Evolutionary conservation across 2,888 invertebrate genomes (phyloP), one percentile per base, ranked within the genome.

Genomic region (Drosophila anomalata): DNA sequence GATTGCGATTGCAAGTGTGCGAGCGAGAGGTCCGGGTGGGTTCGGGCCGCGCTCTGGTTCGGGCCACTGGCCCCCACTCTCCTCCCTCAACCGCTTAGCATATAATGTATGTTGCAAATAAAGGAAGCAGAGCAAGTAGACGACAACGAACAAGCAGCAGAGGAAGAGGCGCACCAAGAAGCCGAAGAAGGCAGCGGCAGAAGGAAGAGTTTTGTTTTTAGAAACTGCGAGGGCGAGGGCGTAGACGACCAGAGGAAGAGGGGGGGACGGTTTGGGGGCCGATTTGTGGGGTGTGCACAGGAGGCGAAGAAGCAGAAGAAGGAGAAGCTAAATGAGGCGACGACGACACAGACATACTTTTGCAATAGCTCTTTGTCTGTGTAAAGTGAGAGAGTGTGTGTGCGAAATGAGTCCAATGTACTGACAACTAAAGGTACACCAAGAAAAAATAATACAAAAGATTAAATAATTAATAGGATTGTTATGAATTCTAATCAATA

Each of bases 301-400:
- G 48, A 44, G 44, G 20, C 20, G 42, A 17, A 14, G 41, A 41
- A 17, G 41, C 14, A 17, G 14, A 22, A 48, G 67, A 68, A 66
- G 85, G 50, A 75, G 80, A 77, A 77, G 86, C 87, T 87, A 87
- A 84, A 84, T 84, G 84, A 84, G 87, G 87, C 81, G 76, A 76
- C 73, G 74, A 52, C 69, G 87, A 88, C 88, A 86, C 85, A 86
- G 87, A 86, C 85, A 88, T 79, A 87, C 88, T 79, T 84, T 84
- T 58, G 68, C 50, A 67, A 48, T 59, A 70, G 62, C 56, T 39
- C 65, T 87, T 63, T 78, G 84, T 63, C 87, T 71, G 52, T 55
- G 52, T 14, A 22, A 9, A 47, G n/a, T 41, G 22, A 22, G 60
- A 56, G 41, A 26, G 76, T 81, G 62, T 77, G 86, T 61, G 84